Base-by-base conservation (phyloP, 1,140 invertebrate species). In the Brachionus manjavacas region DNA sequence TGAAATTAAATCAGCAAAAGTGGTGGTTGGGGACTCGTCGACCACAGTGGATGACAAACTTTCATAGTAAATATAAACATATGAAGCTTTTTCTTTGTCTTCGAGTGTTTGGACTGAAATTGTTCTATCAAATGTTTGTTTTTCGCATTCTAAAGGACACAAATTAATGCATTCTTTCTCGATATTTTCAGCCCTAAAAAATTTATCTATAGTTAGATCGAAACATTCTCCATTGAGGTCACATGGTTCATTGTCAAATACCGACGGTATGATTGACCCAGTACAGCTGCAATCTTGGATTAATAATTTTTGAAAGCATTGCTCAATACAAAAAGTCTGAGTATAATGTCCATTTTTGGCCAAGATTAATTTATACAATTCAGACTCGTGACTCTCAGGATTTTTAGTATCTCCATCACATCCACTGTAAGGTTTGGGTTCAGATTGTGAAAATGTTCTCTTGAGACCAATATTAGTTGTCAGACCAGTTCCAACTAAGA, bases 1-100 rank as follows among this genome's bases (percentile, higher is more conserved):
- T 20, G 49, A 80, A 20, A 80, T 23, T 7, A 80, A 12, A 52
- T 25, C 41, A 80, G 23, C 4, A 64, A 55, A 2, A 23, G 8
- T 52, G 20, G 28, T 49, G 0, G n/a, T 64, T 28, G 12, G n/a
- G 16, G 41, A 16, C 49, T 80, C 78, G 1, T 64, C 4, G 25
- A 80, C 49, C n/a, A 55, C 78, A n/a, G 39, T 35, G 31, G 2
- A 49, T 16, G 39, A 11, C 49, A 80, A 41, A 31, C 25, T 35
- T n/a, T 80, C 78, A 55, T 80, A 80, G 25, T n/a, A 52, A n/a
- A 80, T 11, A 74, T 74, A 31, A 31, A 68, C 66, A 12, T n/a
- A 1, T 31, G 66, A 12, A 0, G 12, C 3, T 4, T 16, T 28
- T n/a, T 0, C 16, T 3, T 0, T 28, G 9, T 68, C 11, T 1